These are phyloP conservation scores for Adrianichthys oophorus DNA, from an alignment of 2,797 vertebrate species.

Conservation along the genomic window DNA sequence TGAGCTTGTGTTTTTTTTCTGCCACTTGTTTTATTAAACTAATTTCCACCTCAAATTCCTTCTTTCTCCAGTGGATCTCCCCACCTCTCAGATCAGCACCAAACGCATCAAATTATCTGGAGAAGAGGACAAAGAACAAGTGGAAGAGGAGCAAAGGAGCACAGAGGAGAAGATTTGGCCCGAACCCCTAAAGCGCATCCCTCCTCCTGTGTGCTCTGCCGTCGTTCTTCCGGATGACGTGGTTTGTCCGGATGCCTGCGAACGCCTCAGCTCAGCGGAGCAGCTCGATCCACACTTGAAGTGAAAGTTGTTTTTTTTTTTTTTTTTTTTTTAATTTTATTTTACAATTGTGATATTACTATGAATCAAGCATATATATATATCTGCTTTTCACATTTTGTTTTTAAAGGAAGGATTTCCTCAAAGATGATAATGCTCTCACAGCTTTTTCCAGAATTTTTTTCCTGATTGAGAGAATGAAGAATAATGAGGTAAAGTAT, in stretches of 20 bases:
- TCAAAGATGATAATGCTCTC: constrained; percentile 36
- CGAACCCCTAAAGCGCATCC: constrained; percentile 55
- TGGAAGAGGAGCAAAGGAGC: neutral
- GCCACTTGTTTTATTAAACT: neutral
- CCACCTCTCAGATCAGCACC: constrained; percentile 51
- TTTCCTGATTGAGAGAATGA: constrained; percentile 65
- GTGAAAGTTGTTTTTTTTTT: neutral
- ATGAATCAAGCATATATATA: neutral
- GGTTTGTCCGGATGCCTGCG: constrained; percentile 54
- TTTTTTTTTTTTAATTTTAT: no score
- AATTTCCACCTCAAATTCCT: neutral
- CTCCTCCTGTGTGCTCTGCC: constrained; percentile 52
- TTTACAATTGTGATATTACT: no score
- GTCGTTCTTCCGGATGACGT: constrained; percentile 47
- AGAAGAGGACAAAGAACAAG: constrained; percentile 19
- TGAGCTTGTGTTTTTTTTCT: neutral
- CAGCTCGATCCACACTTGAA: constrained; percentile 13
- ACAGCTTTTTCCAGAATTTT: constrained; percentile 49
- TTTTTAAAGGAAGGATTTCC: constrained; percentile 48
- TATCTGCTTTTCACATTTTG: neutral
- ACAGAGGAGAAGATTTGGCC: constrained; percentile 55
- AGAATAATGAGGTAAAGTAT: constrained; percentile 70
- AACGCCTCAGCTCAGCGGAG: constrained; percentile 27
- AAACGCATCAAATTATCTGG: constrained; percentile 45
- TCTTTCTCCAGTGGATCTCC: constrained; percentile 46